Evolutionary conservation across 1,140 invertebrate species (phyloP), one percentile per base, ranked within the genome.

Genomic region (Lysiphlebus fabarum): DNA sequence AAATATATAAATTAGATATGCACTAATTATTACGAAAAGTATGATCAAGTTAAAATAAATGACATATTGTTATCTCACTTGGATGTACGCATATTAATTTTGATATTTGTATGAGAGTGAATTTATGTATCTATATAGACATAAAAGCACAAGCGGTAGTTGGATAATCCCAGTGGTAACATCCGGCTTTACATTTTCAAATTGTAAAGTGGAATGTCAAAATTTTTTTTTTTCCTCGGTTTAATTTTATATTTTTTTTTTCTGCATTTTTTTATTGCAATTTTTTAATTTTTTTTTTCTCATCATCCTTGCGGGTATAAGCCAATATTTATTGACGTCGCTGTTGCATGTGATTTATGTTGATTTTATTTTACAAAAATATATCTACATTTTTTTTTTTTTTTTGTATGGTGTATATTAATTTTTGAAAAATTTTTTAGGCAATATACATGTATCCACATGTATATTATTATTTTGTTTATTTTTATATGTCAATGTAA

Each of bases 241-340:
- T 11, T 45, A 45, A 11, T n/a, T 9, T 11, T 45, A 2, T 3
- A 2, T 7, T 12, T 11, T 45, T 45, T 45, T 45, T 45, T 45
- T 7, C 12, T 7, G 6, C 6, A 9, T n/a, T 7, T 6, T n/a
- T 2, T n/a, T 12, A n/a, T n/a, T 45, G 12, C 43, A 4, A 9
- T 41, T 11, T 41, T 41, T 11, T 41, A 2, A 9, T 41, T 9
- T 11, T 41, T 11, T 41, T 41, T 7, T 41, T 1, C 7, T 41
- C 40, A 11, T 9, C 40, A 11, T 45, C 9, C 12, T 11, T 45
- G 12, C 5, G 43, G 12, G 10, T 45, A n/a, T n/a, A 12, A 45
- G 43, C 43, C 43, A 45, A 45, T 45, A 45, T 45, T 45, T 45
- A 45, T 45, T 45, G 43, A 45, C 12, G 43, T 45, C 7, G 43